phyloP scores from a whole-genome alignment of 2,797 vertebrate genomes.

The Hyperoplus lanceolatus region DNA sequence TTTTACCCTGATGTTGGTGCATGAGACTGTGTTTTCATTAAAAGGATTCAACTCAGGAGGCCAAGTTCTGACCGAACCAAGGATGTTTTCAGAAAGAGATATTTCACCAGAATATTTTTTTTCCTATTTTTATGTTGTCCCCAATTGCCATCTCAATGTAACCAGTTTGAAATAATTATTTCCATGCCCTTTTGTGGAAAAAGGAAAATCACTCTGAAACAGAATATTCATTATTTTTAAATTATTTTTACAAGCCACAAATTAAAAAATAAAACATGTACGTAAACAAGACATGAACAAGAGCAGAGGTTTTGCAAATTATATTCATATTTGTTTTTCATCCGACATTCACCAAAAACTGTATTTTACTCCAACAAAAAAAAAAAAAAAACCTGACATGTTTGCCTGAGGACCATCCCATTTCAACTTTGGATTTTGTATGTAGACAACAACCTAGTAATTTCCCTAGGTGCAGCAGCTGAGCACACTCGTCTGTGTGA shows the following conservation, averaged over 20 bases:
- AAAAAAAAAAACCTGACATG: conserved; percentile 47
- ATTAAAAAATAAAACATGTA: not conserved
- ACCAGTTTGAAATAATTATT: not conserved
- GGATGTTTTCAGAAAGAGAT: not conserved
- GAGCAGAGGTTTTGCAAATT: conserved; percentile 35
- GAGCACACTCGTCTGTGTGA: conserved; percentile 78
- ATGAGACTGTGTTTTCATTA: not conserved
- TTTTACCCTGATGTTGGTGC: not conserved
- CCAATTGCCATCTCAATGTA: not conserved
- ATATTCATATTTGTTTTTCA: conserved; percentile 44
- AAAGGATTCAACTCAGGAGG: not conserved
- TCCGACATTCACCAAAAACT: conserved; percentile 53
- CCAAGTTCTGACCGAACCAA: not conserved
- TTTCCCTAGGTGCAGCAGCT: conserved; percentile 82
- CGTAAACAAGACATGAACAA: conserved; percentile 29
- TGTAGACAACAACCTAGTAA: conserved; percentile 82
- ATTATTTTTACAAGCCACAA: not conserved
- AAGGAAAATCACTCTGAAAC: conserved; percentile 1
- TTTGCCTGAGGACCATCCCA: conserved; percentile 71
- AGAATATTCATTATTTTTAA: not conserved
- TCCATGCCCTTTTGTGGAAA: too few relatives aligned
- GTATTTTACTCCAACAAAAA: conserved; percentile 38
- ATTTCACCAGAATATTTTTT: not conserved
- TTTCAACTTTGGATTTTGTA: conserved; percentile 79
- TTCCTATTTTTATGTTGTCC: not conserved